Percentiles rank a stretch among this genome's conserved stretches.
Conservation (phyloP, 1,140 invertebrate genomes). For the Mercenaria mercenaria region DNA sequence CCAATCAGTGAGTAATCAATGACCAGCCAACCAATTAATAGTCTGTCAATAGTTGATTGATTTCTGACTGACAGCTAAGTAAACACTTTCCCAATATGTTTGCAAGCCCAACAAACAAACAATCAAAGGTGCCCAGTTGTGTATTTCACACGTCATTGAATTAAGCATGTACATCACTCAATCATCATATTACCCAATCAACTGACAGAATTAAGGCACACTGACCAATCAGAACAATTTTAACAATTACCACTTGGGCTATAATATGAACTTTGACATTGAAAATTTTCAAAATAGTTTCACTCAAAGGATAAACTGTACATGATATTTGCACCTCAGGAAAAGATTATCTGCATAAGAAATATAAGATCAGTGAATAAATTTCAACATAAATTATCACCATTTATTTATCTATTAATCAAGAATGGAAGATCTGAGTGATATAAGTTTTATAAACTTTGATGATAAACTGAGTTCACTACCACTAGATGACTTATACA, state of each 20-base stretch:
- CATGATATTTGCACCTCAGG: not conserved
- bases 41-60: constrained; percentile 18
- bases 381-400: constrained; percentile 35
- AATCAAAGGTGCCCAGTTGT: constrained; percentile 22
- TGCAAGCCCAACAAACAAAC: not conserved
- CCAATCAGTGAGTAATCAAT: not conserved
- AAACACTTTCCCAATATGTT: constrained; percentile 18
- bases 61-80: constrained; percentile 36
- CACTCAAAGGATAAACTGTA: constrained; percentile 20
- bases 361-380: constrained; percentile 3
- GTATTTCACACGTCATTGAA: constrained; percentile 36
- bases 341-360: not conserved
- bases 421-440: constrained; percentile 54
- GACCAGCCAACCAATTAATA: not conserved
- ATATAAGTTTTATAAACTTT: not conserved
- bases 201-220: not conserved
- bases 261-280: constrained; percentile 31
- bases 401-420: not conserved
- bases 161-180: not conserved
- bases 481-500: constrained; percentile 28
- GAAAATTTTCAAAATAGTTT: constrained; percentile 13
- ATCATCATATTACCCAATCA: constrained; percentile 33
- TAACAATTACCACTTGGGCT: not conserved
- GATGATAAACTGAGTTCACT: constrained; percentile 24
- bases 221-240: constrained; percentile 7